Evolutionary conservation across 2,888 invertebrate genomes (phyloP).

Genomic region (Dicyrtomina minuta): DNA sequence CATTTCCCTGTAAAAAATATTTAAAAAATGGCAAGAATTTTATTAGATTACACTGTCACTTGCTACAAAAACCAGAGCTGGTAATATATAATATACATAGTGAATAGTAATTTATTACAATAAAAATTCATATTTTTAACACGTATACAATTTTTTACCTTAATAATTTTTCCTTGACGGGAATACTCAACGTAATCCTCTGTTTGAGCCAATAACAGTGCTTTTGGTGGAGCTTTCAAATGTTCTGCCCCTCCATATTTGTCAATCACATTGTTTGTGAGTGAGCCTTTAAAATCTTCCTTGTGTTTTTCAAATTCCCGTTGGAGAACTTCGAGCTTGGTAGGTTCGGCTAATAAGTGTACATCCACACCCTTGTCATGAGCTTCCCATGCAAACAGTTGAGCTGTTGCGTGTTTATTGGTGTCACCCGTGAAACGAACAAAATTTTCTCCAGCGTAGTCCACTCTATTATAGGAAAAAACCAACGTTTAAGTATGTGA

Average conservation of each 20-base stretch:
- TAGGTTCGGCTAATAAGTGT: constrained; percentile 94
- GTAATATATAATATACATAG: too few species aligned
- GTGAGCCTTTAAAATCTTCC: constrained; percentile 82
- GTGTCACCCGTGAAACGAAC: constrained; percentile 94
- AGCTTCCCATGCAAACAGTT: constrained; percentile 97
- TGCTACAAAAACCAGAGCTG: too few species aligned
- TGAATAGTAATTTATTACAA: neutral
- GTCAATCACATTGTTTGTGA: constrained; percentile 77
- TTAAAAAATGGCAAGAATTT: neutral
- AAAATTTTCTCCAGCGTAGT: constrained; percentile 95
- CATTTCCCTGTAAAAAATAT: constrained; percentile 67
- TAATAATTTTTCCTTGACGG: constrained; percentile 77
- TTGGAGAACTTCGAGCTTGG: constrained; percentile 88
- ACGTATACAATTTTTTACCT: constrained; percentile 52
- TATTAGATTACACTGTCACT: too few species aligned
- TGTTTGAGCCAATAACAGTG: constrained; percentile 88
- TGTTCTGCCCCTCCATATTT: constrained; percentile 96
- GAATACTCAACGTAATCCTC: constrained; percentile 96
- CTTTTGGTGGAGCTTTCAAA: constrained; percentile 79
- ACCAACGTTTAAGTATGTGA: too few species aligned
- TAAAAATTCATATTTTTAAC: neutral
- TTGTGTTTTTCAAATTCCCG: constrained; percentile 87
- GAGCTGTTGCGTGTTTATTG: constrained; percentile 81
- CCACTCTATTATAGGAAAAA: constrained; percentile 58
- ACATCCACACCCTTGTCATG: constrained; percentile 90